Conservation (phyloP, 1,140 invertebrate genomes). For the Rhyacophila brunnea region DNA sequence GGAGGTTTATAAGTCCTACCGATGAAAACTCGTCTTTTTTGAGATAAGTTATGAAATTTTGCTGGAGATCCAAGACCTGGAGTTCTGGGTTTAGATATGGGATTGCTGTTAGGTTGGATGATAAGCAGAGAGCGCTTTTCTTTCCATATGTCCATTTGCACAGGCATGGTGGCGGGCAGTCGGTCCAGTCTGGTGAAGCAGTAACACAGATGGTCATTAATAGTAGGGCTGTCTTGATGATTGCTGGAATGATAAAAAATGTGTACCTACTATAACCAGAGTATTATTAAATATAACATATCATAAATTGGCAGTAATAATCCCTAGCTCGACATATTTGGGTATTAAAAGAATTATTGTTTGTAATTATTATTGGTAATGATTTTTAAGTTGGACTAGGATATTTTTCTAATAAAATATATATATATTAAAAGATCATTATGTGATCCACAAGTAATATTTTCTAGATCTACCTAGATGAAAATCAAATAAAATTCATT, state of each 20-base stretch:
- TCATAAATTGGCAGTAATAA: neutral
- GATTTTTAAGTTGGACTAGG: neutral
- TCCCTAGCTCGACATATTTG: no score
- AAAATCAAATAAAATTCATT: no score
- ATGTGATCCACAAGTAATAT: no score
- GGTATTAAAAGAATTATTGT: neutral
- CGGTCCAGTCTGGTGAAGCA: slow-evolving; percentile 62
- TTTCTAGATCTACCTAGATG: no score
- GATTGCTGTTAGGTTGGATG: slow-evolving; percentile 65
- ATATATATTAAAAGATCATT: no score
- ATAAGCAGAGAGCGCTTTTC: slow-evolving; percentile 73
- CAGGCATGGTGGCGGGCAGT: slow-evolving; percentile 70
- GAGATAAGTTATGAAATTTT: slow-evolving; percentile 69
- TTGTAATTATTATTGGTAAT: neutral
- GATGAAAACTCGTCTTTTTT: slow-evolving; percentile 70
- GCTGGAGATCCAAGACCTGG: slow-evolving; percentile 73
- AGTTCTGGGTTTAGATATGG: slow-evolving; percentile 71
- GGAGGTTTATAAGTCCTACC: slow-evolving; percentile 71
- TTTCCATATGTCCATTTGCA: slow-evolving; percentile 84
- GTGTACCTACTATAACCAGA: neutral
- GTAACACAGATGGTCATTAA: slow-evolving; percentile 17
- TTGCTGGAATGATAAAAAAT: slow-evolving; percentile 22
- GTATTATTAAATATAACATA: neutral
- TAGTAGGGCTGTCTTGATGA: slow-evolving; percentile 26
- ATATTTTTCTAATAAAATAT: neutral